Evolutionary conservation across 2,113 vertebrate genomes (phyloP), one percentile per base, ranked within the genome.

Genomic region (Epinephelus lanceolatus): DNA sequence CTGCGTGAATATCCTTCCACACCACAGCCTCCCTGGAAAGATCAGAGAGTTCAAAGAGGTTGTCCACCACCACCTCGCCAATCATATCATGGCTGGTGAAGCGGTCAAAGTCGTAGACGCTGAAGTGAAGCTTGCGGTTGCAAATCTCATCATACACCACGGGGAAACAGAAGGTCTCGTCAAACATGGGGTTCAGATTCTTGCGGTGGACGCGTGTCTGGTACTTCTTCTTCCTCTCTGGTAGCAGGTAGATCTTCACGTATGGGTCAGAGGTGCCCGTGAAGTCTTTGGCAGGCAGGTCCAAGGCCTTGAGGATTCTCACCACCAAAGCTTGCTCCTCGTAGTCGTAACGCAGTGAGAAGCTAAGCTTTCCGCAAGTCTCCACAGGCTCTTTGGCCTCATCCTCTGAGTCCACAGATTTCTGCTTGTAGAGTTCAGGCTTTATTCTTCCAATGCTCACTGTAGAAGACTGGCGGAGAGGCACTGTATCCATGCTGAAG

Each of bases 31-130:
- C 98, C 80, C 97, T 95, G 87, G 98, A 99, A 86, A 99, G 97
- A 94, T 99, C 98, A 30, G 98, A 97, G 86, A 97, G 96, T 96
- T 99, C 98, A 89, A 99, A 99, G 91, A 99, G 96, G 93, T 99
- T 99, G 93, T 99, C 98, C 77, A 99, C 96, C 92, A 98, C 97
- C 84, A 99, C 98, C 94, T 99, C 98, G 6, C 98, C 98, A 76
- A 99, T 99, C 98, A 98, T 98, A 93, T 99, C 98, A 87, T 99
- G 98, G 91, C 98, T 97, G 86, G 98, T 99, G 95, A 99, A 99
- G 78, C 98, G 96, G 96, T 99, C 98, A 92, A 99, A 99, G 96
- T 99, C 98, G 89, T 97, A 99, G 59, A 99, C 94, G 80, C 98
- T 99, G 95, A 99, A 98, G 93, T 99, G 98, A 82, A 99, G 94